phyloP scores from a whole-genome alignment of 2,797 vertebrate species.

The Choloepus didactylus region DNA sequence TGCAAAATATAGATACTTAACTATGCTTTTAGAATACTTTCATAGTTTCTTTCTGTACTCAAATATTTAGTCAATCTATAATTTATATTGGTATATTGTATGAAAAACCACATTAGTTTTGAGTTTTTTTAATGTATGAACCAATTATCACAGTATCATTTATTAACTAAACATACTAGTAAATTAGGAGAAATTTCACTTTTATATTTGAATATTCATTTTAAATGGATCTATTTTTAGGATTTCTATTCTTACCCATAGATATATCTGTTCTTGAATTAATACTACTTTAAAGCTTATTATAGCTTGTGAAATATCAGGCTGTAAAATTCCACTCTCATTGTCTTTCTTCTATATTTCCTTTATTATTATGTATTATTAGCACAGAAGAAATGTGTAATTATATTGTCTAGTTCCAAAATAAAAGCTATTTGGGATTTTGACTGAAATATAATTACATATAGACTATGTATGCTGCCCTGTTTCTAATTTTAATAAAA shows the following conservation, averaged over 20 bases:
- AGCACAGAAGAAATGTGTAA: conserved; percentile 70
- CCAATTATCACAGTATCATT: neutral
- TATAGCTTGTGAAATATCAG: conserved; percentile 40
- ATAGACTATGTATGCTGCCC: neutral
- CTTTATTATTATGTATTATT: conserved; percentile 48
- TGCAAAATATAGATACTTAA: conserved; percentile 5
- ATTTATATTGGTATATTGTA: neutral
- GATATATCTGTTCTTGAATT: conserved; percentile 12
- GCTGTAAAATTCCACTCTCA: conserved; percentile 54
- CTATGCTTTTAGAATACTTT: neutral
- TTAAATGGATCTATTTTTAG: conserved; percentile 32
- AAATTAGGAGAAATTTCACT: conserved; percentile 38
- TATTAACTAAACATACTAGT: neutral
- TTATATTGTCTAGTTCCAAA: conserved; percentile 71
- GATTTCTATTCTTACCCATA: conserved; percentile 2
- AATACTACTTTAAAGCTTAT: conserved; percentile 50
- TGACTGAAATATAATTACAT: conserved; percentile 65
- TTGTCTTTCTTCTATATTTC: conserved; percentile 49
- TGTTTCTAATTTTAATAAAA: conserved; percentile 69
- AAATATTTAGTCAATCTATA: neutral
- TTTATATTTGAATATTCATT: conserved; percentile 21
- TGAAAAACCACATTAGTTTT: neutral
- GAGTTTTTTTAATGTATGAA: neutral
- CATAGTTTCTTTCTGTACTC: neutral
- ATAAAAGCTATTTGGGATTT: conserved; percentile 69